phyloP scores from a whole-genome alignment of 2,797 vertebrate genomes.

The Oreochromis mossambicus region DNA sequence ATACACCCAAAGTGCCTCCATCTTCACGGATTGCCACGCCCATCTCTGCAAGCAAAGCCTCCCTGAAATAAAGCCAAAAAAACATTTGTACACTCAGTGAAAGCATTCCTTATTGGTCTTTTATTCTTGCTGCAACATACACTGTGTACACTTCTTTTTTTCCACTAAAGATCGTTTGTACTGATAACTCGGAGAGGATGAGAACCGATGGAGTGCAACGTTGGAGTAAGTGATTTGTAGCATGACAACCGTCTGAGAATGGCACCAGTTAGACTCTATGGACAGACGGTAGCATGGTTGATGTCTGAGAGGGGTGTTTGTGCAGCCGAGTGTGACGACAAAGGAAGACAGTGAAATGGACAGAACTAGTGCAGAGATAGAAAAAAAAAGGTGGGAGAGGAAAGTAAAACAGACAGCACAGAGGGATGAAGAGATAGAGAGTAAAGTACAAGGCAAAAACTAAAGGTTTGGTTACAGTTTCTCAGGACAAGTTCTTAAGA shows the following conservation, averaged over 20 bases:
- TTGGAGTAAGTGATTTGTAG: constrained; percentile 6
- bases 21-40: constrained; percentile 98
- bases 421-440: neutral
- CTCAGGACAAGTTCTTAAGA: neutral
- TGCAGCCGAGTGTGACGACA: constrained; percentile 25
- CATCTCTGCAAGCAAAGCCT: constrained; percentile 97
- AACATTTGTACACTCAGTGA: neutral
- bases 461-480: neutral
- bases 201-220: neutral
- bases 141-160: neutral
- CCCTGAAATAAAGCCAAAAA: constrained; percentile 69
- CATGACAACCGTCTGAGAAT: constrained; percentile 9
- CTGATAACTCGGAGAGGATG: neutral
- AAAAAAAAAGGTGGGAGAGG: neutral
- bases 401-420: constrained; percentile 13
- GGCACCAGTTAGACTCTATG: constrained; percentile 22
- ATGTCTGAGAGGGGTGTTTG: constrained; percentile 26
- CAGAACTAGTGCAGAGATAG: constrained; percentile 22
- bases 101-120: neutral
- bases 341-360: constrained; percentile 12
- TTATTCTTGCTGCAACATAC: neutral
- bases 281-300: constrained; percentile 17
- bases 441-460: neutral
- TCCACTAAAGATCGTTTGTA: neutral
- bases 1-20: constrained; percentile 96